A percentile compares a stretch with the other conserved stretches of the same genome.
phyloP scores from a whole-genome alignment of 2,797 vertebrate species.

The Chelmon rostratus region DNA sequence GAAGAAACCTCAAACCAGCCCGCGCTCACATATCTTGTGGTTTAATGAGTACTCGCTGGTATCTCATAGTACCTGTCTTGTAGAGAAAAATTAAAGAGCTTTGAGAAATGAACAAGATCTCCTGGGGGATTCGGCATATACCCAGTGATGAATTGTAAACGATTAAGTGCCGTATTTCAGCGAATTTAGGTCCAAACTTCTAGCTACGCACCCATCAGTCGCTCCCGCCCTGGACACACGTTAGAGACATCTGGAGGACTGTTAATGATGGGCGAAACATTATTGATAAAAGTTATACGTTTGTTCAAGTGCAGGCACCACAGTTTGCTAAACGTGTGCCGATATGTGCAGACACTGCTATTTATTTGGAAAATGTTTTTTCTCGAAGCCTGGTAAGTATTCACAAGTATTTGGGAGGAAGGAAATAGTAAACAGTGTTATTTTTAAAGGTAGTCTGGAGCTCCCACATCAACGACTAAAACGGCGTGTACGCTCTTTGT shows the following conservation, averaged over 20 bases:
- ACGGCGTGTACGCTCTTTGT: neutral
- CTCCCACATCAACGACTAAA: neutral
- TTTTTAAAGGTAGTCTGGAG: conserved; percentile 22
- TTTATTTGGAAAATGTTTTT: rapidly evolving
- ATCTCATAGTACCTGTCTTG: rapidly evolving
- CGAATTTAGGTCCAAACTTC: neutral
- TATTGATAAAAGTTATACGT: conserved; percentile 39
- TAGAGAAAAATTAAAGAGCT: rapidly evolving
- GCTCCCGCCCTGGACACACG: neutral
- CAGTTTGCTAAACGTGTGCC: neutral
- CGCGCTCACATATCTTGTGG: neutral
- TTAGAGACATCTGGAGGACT: no score
- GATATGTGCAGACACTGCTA: neutral
- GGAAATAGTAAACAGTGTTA: neutral
- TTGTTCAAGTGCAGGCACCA: neutral
- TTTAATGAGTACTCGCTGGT: neutral
- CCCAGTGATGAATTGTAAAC: rapidly evolving
- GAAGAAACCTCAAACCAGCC: conserved; percentile 15
- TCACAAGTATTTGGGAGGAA: neutral
- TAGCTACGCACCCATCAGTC: neutral
- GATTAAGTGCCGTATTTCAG: neutral
- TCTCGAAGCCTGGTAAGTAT: rapidly evolving
- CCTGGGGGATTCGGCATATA: conserved; percentile 3
- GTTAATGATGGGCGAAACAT: no score
- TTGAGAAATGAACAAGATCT: rapidly evolving